These are phyloP conservation scores for Antitype chi DNA, from an alignment of 2,888 invertebrate species.

Conservation along the genomic window DNA sequence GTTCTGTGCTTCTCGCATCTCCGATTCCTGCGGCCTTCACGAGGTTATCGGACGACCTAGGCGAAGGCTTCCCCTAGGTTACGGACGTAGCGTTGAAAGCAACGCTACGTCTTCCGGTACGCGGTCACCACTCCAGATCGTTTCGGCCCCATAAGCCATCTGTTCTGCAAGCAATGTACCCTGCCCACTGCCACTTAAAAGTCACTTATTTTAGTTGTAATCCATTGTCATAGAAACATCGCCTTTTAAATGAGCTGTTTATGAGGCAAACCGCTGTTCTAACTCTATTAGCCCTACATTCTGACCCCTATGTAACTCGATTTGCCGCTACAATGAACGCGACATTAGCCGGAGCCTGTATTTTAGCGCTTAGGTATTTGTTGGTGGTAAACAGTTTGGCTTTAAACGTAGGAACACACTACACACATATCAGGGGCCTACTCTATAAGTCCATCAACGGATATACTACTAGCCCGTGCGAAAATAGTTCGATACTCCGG, in stretches of 20 bases:
- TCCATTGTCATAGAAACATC: background rate
- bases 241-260: background rate
- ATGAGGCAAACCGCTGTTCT: slow-evolving; percentile 36
- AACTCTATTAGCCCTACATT: slow-evolving; percentile 48
- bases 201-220: background rate
- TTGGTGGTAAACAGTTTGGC: background rate
- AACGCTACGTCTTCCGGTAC: no score
- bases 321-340: slow-evolving; percentile 42
- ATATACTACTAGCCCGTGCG: no score
- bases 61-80: background rate
- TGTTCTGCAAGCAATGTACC: background rate
- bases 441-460: no score
- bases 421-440: no score
- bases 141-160: no score
- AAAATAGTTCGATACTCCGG: no score
- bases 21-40: background rate
- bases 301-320: slow-evolving; percentile 44
- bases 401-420: no score
- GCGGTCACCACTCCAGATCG: background rate
- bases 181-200: background rate
- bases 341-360: slow-evolving; percentile 15
- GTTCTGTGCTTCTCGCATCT: background rate
- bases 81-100: no score
- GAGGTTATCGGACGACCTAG: background rate
- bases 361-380: slow-evolving; percentile 9